Percentiles rank a stretch among this genome's conserved stretches.
These are phyloP conservation scores for Brachionus rubens DNA, from an alignment of 1,140 invertebrate genomes.

Conservation along the genomic window DNA sequence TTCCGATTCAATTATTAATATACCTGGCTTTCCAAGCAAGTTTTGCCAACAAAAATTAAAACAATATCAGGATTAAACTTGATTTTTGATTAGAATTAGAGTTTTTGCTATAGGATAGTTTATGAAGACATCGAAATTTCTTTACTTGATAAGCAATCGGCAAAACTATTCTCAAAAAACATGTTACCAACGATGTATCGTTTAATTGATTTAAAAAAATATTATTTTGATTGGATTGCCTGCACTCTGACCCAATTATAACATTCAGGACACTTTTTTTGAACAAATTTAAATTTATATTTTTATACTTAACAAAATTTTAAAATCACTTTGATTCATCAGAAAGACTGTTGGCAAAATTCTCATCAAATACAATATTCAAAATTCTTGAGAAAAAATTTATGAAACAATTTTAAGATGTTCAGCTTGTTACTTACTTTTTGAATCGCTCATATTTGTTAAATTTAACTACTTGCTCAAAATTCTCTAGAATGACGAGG, in stretches of 20 bases:
- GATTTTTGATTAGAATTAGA: not conserved
- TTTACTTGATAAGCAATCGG: slow-evolving; percentile 32
- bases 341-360: not conserved
- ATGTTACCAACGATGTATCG: not conserved
- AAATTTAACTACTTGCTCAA: not conserved
- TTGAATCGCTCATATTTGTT: not conserved
- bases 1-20: no score
- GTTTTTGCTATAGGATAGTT: no score
- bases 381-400: not conserved
- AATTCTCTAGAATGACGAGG: not conserved
- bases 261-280: slow-evolving; percentile 2
- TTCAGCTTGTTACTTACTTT: not conserved
- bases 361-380: not conserved
- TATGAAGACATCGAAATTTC: not conserved
- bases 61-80: slow-evolving; percentile 46
- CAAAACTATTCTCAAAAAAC: slow-evolving; percentile 17
- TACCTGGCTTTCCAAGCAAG: not conserved
- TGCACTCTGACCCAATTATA: not conserved
- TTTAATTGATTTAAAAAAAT: not conserved
- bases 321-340: not conserved
- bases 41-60: not conserved
- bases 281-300: not conserved
- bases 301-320: not conserved
- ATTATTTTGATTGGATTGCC: not conserved
- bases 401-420: no score